Evolutionary conservation across 2,888 invertebrate species (phyloP).

Genomic region (Cordylochernes scorpioides): DNA sequence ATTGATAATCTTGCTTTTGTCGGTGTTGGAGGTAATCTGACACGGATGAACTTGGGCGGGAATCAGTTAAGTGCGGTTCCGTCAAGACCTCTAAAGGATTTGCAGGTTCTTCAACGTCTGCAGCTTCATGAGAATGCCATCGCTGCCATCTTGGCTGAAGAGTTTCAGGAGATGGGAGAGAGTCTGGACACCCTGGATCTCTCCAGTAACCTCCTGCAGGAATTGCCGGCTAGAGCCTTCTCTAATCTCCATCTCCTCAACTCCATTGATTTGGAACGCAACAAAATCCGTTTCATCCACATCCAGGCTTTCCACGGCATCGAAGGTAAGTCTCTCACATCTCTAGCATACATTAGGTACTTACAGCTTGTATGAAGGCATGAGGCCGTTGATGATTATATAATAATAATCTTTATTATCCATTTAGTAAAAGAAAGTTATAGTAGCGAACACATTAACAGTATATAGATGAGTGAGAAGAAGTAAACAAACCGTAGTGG

Average conservation of each 20-base stretch:
- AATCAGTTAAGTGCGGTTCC: constrained; percentile 50
- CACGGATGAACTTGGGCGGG: constrained; percentile 55
- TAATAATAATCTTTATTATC: no score
- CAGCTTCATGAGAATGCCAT: constrained; percentile 15
- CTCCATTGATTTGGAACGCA: constrained; percentile 65
- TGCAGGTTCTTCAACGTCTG: constrained; percentile 10
- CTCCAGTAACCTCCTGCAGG: constrained; percentile 52
- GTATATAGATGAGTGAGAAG: no score
- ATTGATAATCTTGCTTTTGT: constrained; percentile 58
- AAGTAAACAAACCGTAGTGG: no score
- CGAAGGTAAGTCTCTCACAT: constrained; percentile 13
- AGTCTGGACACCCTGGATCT: constrained; percentile 56
- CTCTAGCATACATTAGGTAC: background rate
- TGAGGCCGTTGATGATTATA: no score
- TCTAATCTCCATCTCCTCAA: constrained; percentile 47
- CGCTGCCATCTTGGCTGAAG: constrained; percentile 6
- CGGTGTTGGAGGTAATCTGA: constrained; percentile 62
- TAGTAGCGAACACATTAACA: no score
- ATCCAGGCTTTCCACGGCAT: constrained; percentile 58
- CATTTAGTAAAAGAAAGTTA: no score
- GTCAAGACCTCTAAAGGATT: constrained; percentile 8
- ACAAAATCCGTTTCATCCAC: constrained; percentile 42
- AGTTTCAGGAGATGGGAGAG: constrained; percentile 16
- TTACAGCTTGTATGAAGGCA: no score
- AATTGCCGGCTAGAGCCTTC: constrained; percentile 33